phyloP scores from a whole-genome alignment of 2,113 vertebrate genomes.

The Cyanistes caeruleus region DNA sequence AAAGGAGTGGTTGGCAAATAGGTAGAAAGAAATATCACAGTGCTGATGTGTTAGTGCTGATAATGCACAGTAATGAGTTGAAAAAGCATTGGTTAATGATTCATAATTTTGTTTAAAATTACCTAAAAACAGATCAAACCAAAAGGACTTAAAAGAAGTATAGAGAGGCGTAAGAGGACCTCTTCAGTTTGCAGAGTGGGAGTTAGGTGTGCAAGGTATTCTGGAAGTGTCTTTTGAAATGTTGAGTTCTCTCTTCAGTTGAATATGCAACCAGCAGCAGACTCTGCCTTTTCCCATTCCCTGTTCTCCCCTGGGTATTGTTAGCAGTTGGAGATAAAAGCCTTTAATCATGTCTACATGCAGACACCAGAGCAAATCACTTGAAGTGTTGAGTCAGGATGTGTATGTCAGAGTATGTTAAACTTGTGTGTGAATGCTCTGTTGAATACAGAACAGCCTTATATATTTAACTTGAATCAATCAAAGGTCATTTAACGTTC shows the following conservation, averaged over 20 bases:
- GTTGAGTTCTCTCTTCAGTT: not conserved
- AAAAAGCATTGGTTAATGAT: not conserved
- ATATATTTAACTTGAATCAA: not conserved
- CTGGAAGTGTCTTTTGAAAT: not conserved
- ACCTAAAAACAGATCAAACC: not conserved
- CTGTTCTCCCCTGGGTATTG: not conserved
- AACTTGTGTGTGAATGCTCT: not conserved
- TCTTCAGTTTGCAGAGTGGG: not conserved
- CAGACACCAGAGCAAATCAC: slow-evolving; percentile 4
- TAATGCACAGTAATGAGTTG: not conserved
- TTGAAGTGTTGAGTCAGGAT: not conserved
- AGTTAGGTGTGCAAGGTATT: not conserved
- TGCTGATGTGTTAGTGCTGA: not conserved
- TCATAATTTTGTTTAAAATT: not conserved
- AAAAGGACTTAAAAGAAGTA: not conserved
- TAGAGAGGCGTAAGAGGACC: not conserved
- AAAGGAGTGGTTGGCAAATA: not conserved
- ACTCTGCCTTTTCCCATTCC: slow-evolving; percentile 9
- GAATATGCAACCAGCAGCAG: not conserved
- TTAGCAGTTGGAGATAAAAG: not conserved
- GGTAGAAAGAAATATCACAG: not conserved
- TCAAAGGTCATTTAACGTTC: not conserved
- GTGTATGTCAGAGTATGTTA: slow-evolving; percentile 10
- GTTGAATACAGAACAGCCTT: not conserved
- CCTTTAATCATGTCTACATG: slow-evolving; percentile 19